Evolutionary conservation across 2,888 invertebrate species (phyloP).

Genomic region (Meganola albula): DNA sequence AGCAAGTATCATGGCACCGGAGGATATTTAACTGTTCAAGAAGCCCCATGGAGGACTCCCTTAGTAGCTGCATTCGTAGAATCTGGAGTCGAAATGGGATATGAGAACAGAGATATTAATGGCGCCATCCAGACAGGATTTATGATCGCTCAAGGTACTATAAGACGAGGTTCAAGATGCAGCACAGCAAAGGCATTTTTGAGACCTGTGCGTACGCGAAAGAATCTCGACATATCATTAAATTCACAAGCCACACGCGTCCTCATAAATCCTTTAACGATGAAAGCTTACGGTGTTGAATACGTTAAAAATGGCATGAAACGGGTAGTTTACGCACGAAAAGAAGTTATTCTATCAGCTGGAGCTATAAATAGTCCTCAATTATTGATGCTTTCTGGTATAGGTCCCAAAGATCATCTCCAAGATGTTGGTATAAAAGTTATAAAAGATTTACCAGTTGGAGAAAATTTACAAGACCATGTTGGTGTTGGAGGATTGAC

Average conservation of each 20-base stretch:
- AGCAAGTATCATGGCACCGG: conserved; percentile 84
- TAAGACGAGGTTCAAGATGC: conserved; percentile 87
- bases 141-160: conserved; percentile 90
- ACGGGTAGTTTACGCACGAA: conserved; percentile 83
- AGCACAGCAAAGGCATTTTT: conserved; percentile 93
- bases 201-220: conserved; percentile 84
- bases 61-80: conserved; percentile 89
- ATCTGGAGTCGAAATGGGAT: conserved; percentile 89
- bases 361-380: conserved; percentile 96
- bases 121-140: conserved; percentile 88
- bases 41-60: conserved; percentile 90
- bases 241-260: conserved; percentile 87
- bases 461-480: conserved; percentile 92
- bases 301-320: conserved; percentile 85
- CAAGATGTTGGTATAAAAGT: conserved; percentile 83
- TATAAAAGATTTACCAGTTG: conserved; percentile 85
- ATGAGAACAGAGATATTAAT: conserved; percentile 89
- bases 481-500: conserved; percentile 91
- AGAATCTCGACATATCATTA: conserved; percentile 88
- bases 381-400: conserved; percentile 92
- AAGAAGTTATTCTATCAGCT: conserved; percentile 91
- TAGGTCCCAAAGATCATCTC: conserved; percentile 85
- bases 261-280: conserved; percentile 84
- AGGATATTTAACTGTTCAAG: conserved; percentile 87
- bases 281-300: conserved; percentile 88